These are phyloP conservation scores for Coranthus polyacanthus DNA, from an alignment of 2,797 vertebrate species.

Conservation along the genomic window DNA sequence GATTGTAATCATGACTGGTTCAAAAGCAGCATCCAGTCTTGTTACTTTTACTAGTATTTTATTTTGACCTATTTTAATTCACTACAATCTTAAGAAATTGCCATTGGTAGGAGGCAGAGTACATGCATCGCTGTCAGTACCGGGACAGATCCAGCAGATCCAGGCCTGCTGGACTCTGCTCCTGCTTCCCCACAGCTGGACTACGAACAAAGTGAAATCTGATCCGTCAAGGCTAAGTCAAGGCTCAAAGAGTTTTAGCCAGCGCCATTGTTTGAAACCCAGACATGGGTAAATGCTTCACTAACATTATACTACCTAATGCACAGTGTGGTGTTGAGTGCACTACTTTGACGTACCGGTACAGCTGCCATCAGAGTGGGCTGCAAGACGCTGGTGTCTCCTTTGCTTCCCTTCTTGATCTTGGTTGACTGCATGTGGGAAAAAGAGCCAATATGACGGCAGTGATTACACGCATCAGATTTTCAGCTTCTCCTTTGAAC, in stretches of 20 bases:
- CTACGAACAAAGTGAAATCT: conserved; percentile 22
- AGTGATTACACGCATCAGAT: background rate
- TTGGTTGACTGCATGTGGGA: conserved; percentile 89
- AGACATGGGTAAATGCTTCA: conserved; percentile 11
- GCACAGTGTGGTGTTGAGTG: conserved; percentile 11
- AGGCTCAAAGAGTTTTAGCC: background rate
- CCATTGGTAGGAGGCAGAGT: too few relatives aligned
- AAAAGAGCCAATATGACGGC: conserved; percentile 41
- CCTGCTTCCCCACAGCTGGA: conserved; percentile 18
- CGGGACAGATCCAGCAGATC: conserved; percentile 18
- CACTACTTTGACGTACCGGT: conserved; percentile 63
- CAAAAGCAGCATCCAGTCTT: too few relatives aligned
- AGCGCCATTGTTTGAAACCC: conserved; percentile 6
- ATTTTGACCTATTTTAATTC: too few relatives aligned
- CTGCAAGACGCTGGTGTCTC: conserved; percentile 90
- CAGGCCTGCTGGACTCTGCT: conserved; percentile 39
- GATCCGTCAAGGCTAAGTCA: conserved; percentile 18
- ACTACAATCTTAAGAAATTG: too few relatives aligned
- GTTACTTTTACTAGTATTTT: too few relatives aligned
- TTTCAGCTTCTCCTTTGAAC: background rate
- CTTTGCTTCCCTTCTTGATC: conserved; percentile 97
- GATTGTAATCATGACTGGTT: too few relatives aligned
- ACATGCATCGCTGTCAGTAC: conserved; percentile 17
- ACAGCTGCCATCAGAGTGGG: conserved; percentile 97
- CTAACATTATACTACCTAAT: background rate